Evolutionary conservation across 2,113 vertebrate species (phyloP).

Genomic region (Neotragus moschatus): DNA sequence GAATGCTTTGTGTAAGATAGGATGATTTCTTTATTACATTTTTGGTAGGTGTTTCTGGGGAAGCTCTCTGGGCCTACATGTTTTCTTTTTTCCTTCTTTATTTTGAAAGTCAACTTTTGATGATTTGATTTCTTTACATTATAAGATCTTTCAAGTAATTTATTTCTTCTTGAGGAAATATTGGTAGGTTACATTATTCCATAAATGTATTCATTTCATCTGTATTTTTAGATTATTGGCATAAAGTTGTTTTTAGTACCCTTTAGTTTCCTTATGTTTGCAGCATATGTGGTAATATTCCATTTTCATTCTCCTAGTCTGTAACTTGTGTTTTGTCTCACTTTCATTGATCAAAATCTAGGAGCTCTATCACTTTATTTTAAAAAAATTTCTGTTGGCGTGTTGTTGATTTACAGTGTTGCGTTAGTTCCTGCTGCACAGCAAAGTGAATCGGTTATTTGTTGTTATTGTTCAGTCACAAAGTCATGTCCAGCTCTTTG

Average conservation of each 20-base stretch:
- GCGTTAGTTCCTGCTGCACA: not conserved
- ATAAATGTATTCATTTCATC: not conserved
- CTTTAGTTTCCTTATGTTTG: not conserved
- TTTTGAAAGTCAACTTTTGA: not conserved
- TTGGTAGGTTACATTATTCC: not conserved
- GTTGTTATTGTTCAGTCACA: not conserved
- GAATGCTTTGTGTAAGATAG: not conserved
- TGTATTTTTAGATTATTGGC: not conserved
- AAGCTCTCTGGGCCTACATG: not conserved
- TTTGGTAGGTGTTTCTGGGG: not conserved
- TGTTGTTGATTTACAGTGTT: not conserved
- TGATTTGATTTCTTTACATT: not conserved
- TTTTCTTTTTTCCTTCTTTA: not conserved
- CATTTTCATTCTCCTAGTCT: not conserved
- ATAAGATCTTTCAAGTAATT: not conserved
- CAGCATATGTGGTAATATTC: not conserved
- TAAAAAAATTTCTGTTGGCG: rapidly evolving
- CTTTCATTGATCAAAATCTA: not conserved
- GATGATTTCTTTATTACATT: not conserved
- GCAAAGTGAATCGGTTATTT: not conserved
- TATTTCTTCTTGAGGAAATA: not conserved
- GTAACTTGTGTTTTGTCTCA: not conserved
- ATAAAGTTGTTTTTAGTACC: not conserved
- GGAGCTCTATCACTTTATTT: not conserved
- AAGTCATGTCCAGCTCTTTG: not conserved